A percentile compares a stretch with the other conserved stretches of the same genome.
Conservation (phyloP, 2,888 invertebrate genomes). For the Folsomia manolachei region DNA sequence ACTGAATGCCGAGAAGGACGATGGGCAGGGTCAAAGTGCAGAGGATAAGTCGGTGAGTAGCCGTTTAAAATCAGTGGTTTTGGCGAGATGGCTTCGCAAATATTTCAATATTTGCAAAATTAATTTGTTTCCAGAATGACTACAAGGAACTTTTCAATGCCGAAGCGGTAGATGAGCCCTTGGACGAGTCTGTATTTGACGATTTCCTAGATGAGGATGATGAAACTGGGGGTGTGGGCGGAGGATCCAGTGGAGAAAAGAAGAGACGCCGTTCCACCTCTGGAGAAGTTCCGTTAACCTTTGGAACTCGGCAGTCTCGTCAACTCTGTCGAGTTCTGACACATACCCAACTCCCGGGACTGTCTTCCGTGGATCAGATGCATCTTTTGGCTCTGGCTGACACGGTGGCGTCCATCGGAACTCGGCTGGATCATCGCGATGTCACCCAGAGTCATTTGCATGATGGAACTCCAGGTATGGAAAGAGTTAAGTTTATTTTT, state of each 20-base stretch:
- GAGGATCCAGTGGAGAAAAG: slow-evolving; percentile 27
- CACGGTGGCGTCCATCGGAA: slow-evolving; percentile 75
- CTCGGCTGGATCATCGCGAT: slow-evolving; percentile 46
- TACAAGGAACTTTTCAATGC: slow-evolving; percentile 86
- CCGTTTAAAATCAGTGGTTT: neutral
- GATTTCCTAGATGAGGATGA: slow-evolving; percentile 75
- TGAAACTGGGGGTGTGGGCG: slow-evolving; percentile 58
- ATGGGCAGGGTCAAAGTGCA: slow-evolving; percentile 50
- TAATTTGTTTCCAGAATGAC: slow-evolving; percentile 59
- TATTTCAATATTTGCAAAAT: slow-evolving; percentile 19
- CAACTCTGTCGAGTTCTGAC: slow-evolving; percentile 85
- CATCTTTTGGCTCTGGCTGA: slow-evolving; percentile 97
- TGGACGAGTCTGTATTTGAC: slow-evolving; percentile 60
- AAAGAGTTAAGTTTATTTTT: neutral
- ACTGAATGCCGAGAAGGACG: slow-evolving; percentile 88
- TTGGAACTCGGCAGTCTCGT: slow-evolving; percentile 60
- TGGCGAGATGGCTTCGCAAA: neutral
- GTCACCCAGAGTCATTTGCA: slow-evolving; percentile 45
- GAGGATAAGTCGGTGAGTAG: slow-evolving; percentile 45
- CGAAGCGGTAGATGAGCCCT: slow-evolving; percentile 70
- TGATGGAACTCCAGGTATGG: slow-evolving; percentile 51
- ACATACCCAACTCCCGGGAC: slow-evolving; percentile 89
- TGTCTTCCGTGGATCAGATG: slow-evolving; percentile 98
- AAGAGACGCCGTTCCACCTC: slow-evolving; percentile 64
- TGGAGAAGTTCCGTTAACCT: slow-evolving; percentile 48